Conservation (phyloP, 2,797 vertebrate genomes). For the Otolemur crassicaudatus region DNA sequence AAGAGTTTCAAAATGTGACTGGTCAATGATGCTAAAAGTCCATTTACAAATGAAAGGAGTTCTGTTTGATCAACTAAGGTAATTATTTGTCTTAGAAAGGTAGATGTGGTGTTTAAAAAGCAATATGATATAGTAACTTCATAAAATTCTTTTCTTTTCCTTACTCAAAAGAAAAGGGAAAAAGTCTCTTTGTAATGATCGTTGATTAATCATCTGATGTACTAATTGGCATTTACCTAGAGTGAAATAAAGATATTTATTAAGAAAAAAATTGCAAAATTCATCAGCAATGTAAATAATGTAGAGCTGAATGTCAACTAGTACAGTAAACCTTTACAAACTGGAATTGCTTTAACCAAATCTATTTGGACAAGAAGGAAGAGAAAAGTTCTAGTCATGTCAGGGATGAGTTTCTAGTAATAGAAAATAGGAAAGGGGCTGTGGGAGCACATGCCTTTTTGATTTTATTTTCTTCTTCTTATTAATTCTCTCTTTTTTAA, state of each 20-base stretch:
- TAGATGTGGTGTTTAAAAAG: slow-evolving; percentile 32
- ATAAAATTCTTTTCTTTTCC: neutral
- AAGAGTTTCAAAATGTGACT: neutral
- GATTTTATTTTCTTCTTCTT: neutral
- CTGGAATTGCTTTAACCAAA: neutral
- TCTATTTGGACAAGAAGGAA: neutral
- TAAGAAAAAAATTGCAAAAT: neutral
- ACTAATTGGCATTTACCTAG: neutral
- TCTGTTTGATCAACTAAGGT: neutral
- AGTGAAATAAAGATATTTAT: neutral
- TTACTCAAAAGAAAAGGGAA: slow-evolving; percentile 38
- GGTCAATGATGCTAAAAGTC: neutral
- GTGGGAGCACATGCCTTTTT: neutral
- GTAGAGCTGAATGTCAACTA: slow-evolving; percentile 24
- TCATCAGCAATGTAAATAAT: neutral
- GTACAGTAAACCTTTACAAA: slow-evolving; percentile 49
- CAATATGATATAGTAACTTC: neutral
- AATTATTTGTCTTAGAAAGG: slow-evolving; percentile 38
- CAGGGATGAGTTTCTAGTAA: neutral
- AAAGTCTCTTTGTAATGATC: neutral
- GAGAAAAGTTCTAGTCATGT: neutral
- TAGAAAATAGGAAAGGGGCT: neutral
- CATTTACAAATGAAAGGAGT: neutral
- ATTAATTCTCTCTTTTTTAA: too few relatives aligned
- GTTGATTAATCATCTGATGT: neutral